These are phyloP conservation scores for Galemys pyrenaicus DNA, from an alignment of 2,113 vertebrate genomes.

Conservation along the genomic window DNA sequence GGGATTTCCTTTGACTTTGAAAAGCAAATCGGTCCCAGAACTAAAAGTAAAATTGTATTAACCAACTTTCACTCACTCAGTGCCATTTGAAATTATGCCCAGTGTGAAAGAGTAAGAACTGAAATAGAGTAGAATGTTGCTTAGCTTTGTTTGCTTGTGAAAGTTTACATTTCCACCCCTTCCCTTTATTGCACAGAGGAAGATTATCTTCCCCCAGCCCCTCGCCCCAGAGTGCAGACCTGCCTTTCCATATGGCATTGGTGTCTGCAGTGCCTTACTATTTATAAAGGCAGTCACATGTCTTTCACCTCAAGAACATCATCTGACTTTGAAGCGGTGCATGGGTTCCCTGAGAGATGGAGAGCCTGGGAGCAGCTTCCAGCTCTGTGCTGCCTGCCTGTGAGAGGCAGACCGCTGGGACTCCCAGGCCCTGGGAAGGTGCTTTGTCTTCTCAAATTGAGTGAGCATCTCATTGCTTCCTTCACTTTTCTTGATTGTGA, in stretches of 20 bases:
- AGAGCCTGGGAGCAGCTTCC: too few species aligned
- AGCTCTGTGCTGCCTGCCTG: rapidly evolving
- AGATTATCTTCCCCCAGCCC: background rate
- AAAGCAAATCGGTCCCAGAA: constrained; percentile 19
- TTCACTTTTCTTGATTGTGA: background rate
- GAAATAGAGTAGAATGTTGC: background rate
- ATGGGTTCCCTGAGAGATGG: background rate
- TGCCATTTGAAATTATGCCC: background rate
- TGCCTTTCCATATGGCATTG: constrained; percentile 54
- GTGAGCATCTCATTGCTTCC: background rate
- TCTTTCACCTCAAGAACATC: constrained; percentile 4
- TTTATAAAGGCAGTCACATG: constrained; percentile 65
- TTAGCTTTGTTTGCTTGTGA: background rate
- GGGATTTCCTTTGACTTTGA: background rate
- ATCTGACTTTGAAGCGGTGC: constrained; percentile 3
- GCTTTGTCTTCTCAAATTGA: background rate
- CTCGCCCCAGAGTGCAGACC: background rate
- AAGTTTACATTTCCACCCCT: background rate
- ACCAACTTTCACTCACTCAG: background rate
- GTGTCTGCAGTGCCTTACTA: constrained; percentile 68
- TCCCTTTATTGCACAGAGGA: background rate
- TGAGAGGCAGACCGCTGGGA: rapidly evolving
- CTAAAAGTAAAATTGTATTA: constrained; percentile 30
- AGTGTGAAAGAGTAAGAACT: background rate
- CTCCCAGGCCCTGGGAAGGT: background rate